phyloP scores from a whole-genome alignment of 2,113 vertebrate species.

The Semicossyphus pulcher region DNA sequence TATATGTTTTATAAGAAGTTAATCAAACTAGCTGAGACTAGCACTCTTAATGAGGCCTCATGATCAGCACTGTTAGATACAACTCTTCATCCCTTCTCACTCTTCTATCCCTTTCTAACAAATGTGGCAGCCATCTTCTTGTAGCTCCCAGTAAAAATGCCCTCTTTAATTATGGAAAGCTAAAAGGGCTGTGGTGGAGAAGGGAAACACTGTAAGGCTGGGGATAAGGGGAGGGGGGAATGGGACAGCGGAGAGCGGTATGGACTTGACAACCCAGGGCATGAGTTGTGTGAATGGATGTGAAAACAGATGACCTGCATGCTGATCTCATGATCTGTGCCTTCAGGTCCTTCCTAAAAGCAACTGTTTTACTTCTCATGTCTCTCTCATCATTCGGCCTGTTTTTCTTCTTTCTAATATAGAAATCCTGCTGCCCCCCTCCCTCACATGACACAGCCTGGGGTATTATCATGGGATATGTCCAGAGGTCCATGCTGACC shows the following conservation, averaged over 20 bases:
- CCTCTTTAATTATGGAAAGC: conserved; percentile 75
- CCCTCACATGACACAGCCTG: conserved; percentile 79
- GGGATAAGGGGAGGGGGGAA: conserved; percentile 12
- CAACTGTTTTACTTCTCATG: conserved; percentile 65
- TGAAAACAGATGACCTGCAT: conserved; percentile 91
- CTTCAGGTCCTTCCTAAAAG: conserved; percentile 74
- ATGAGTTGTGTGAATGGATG: conserved; percentile 85
- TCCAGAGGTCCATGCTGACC: conserved; percentile 91
- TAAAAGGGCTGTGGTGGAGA: conserved; percentile 43
- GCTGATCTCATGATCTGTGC: conserved; percentile 89
- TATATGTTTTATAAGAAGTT: too few relatives aligned
- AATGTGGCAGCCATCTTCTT: conserved; percentile 68
- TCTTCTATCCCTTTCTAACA: conserved; percentile 27
- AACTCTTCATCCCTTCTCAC: conserved; percentile 27
- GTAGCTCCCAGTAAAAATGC: conserved; percentile 62
- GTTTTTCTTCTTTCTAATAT: conserved; percentile 58
- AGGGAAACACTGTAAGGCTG: conserved; percentile 56
- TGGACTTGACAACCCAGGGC: conserved; percentile 78
- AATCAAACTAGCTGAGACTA: too few relatives aligned
- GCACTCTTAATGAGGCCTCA: conserved; percentile 19
- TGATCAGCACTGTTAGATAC: conserved; percentile 31
- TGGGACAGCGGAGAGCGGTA: conserved; percentile 32
- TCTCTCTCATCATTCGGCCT: conserved; percentile 50
- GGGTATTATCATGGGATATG: conserved; percentile 76
- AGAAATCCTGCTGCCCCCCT: conserved; percentile 36